These are phyloP conservation scores for Lamproptera curius DNA, from an alignment of 2,888 invertebrate species.

Conservation along the genomic window DNA sequence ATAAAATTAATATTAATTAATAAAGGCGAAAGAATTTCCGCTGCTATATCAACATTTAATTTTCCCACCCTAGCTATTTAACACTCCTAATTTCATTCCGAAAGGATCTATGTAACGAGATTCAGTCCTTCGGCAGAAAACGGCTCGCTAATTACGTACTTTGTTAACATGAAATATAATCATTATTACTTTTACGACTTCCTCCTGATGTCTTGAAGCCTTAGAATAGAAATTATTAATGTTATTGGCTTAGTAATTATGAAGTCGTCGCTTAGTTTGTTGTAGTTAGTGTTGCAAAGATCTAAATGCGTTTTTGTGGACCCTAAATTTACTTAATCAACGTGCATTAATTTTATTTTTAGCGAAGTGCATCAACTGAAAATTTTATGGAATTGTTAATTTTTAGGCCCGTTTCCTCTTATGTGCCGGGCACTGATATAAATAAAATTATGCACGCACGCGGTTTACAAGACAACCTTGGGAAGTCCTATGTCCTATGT, in stretches of 20 bases:
- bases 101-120: constrained; percentile 1
- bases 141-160: not conserved
- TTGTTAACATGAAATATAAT: not conserved
- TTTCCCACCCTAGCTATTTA: constrained; percentile 3
- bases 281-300: not conserved
- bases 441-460: too few relatives aligned
- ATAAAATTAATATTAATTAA: constrained; percentile 1
- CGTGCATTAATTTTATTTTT: too few relatives aligned
- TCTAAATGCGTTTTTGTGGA: too few relatives aligned
- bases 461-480: too few relatives aligned
- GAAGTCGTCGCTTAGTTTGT: not conserved
- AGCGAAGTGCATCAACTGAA: too few relatives aligned
- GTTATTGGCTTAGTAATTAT: not conserved
- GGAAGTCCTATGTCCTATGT: too few relatives aligned
- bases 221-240: not conserved
- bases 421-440: too few relatives aligned
- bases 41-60: constrained; percentile 16
- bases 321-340: too few relatives aligned
- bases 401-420: too few relatives aligned
- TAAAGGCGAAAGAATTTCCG: constrained; percentile 3
- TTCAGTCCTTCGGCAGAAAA: not conserved
- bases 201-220: not conserved
- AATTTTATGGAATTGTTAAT: too few relatives aligned
- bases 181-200: not conserved
- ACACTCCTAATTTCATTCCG: constrained; percentile 5